Evolutionary conservation across 2,113 vertebrate species (phyloP).

Genomic region (Amblyornis subalaris): DNA sequence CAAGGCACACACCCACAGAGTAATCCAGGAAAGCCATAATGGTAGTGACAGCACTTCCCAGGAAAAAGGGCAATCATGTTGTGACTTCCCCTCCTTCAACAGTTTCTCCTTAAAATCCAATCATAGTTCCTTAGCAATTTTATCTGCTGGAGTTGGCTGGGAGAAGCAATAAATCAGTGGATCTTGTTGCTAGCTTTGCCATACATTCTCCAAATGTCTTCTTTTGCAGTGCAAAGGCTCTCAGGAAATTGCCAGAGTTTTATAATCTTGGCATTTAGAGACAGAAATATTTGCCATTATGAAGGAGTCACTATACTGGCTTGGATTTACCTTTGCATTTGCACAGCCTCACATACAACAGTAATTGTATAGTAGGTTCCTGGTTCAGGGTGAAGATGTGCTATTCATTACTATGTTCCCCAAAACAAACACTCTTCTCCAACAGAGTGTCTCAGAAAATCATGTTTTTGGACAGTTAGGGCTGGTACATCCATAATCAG

Average conservation of each 20-base stretch:
- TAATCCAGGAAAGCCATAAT: not conserved
- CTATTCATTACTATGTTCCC: not conserved
- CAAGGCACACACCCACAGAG: not conserved
- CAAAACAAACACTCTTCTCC: not conserved
- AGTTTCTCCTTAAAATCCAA: not conserved
- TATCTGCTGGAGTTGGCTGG: not conserved
- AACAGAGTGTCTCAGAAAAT: not conserved
- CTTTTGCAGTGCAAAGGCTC: not conserved
- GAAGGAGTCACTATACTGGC: not conserved
- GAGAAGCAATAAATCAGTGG: not conserved
- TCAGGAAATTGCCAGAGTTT: not conserved
- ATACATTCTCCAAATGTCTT: not conserved
- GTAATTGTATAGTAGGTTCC: not conserved
- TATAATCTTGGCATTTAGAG: not conserved
- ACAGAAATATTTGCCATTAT: not conserved
- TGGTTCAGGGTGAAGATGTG: not conserved
- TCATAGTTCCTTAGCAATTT: not conserved
- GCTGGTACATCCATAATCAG: not conserved
- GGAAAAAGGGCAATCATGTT: not conserved
- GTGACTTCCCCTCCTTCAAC: not conserved
- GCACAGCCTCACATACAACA: not conserved
- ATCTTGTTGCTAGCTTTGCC: not conserved
- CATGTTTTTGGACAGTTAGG: not conserved
- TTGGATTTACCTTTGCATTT: not conserved
- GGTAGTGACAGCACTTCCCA: not conserved